Percentiles rank a stretch among this genome's conserved stretches.
Evolutionary conservation across 2,797 vertebrate genomes (phyloP).

Genomic region (Rhadinocentrus ornatus): DNA sequence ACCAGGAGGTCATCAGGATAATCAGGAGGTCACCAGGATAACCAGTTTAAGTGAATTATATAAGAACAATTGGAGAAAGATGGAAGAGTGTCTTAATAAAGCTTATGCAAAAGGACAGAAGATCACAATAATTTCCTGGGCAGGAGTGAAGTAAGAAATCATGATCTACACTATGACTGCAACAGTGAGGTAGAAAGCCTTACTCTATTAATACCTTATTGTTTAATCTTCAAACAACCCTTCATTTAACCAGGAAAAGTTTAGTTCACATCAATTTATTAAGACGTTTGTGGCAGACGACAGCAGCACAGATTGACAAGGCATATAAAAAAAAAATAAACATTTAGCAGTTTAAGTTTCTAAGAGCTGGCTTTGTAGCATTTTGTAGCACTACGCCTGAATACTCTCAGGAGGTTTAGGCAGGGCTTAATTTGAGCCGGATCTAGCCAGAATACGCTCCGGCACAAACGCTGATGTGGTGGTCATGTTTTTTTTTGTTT

Average conservation of each 20-base stretch:
- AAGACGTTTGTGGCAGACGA: neutral
- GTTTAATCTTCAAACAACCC: neutral
- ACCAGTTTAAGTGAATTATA: conserved; percentile 38
- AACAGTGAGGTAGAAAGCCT: conserved; percentile 6
- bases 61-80: conserved; percentile 28
- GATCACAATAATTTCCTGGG: conserved; percentile 34
- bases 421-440: no score
- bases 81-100: conserved; percentile 33
- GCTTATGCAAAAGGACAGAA: conserved; percentile 15
- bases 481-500: no score
- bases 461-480: no score
- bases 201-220: conserved; percentile 8
- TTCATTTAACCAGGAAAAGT: conserved; percentile 4
- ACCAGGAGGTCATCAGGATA: conserved; percentile 38
- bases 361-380: no score
- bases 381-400: no score
- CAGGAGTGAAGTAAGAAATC: conserved; percentile 18
- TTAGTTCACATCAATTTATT: neutral
- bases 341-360: no score
- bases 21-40: conserved; percentile 28
- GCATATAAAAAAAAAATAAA: neutral
- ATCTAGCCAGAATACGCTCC: no score
- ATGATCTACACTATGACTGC: conserved; percentile 13
- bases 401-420: no score
- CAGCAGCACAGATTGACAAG: neutral